Percentiles rank a stretch among this genome's conserved stretches.
phyloP scores from a whole-genome alignment of 1,140 invertebrate species.

The Lineus longissimus region DNA sequence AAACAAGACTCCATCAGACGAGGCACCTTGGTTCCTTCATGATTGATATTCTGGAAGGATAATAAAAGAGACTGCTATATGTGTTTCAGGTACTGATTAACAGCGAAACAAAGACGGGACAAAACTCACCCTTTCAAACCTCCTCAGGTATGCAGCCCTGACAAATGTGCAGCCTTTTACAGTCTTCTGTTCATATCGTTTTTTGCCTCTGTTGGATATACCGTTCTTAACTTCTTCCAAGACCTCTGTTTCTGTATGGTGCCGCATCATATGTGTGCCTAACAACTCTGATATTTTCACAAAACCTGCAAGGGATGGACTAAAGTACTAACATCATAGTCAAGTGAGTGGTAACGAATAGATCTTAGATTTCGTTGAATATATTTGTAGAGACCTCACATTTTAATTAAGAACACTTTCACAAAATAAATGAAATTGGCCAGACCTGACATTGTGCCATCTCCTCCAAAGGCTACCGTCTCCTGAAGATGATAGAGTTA shows the following conservation, averaged over 20 bases:
- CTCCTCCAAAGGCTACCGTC: too few species aligned
- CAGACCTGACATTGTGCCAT: too few species aligned
- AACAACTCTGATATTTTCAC: slow-evolving; percentile 27
- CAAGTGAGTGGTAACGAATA: not conserved
- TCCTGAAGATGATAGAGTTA: too few species aligned
- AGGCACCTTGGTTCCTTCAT: slow-evolving; percentile 24
- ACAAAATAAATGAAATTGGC: too few species aligned
- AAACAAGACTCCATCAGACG: slow-evolving; percentile 26
- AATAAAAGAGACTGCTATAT: not conserved
- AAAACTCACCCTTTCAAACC: slow-evolving; percentile 30
- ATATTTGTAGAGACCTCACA: too few species aligned
- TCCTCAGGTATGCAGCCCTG: slow-evolving; percentile 30
- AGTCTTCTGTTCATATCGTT: slow-evolving; percentile 25
- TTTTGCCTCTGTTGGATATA: slow-evolving; percentile 19
- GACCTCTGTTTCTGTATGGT: slow-evolving; percentile 24
- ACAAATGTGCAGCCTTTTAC: slow-evolving; percentile 22
- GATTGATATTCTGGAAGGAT: slow-evolving; percentile 26
- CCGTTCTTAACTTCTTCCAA: slow-evolving; percentile 26
- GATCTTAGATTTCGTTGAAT: not conserved
- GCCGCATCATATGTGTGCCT: slow-evolving; percentile 18
- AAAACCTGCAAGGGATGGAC: slow-evolving; percentile 24
- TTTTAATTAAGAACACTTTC: too few species aligned
- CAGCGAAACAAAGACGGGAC: not conserved
- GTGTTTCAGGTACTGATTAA: not conserved
- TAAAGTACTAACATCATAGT: not conserved